Evolutionary conservation across 2,113 vertebrate species (phyloP), one percentile per base, ranked within the genome.

Genomic region (Rafetus swinhoei): DNA sequence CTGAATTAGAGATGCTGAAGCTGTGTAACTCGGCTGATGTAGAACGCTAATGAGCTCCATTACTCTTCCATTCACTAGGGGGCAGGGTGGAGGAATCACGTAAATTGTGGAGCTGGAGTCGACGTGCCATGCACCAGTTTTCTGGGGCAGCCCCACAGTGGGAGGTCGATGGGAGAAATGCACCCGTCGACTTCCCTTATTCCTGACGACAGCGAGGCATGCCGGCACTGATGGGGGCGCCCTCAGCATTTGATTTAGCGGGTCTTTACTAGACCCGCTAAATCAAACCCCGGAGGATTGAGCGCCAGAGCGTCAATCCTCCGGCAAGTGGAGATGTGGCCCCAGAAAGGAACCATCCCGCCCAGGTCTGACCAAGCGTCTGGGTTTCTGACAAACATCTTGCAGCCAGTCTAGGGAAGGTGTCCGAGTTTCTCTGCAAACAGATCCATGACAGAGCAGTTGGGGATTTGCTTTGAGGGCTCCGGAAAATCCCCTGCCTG

Each of bases 401-500:
- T 22, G 35, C 16, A 25, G 10, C 5, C 25, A 14, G 18, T 11
- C 29, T 52, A 72, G 10, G 25, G 9, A 35, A 21, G 76, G 27
- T 62, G n/a, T 19, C 62, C 11, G 12, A 13, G 19, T 32, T 55
- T 32, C 19, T 29, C 29, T 55, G n/a, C 12, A 77, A 56, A 24
- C 32, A 12, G 5, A 24, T 32, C 13, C 7, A 50, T 77, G 39
- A 24, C 12, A 25, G 22, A 77, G 74, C 11, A 10, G 22, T 50
- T 77, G 50, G 22, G 74, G 39, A 50, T 77, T 77, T 21, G 5
- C 6, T 86, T 50, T 81, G 32, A 45, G 50, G 25, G 9, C 45
- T 54, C 35, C 62, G 1, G 80, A 29, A 7, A 4, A 32, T 21
- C 21, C 0, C 1, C 0, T 8, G 2, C 5, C 9, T 52, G 52